Percentiles rank a stretch among this genome's conserved stretches.
Conservation (phyloP, 2,888 invertebrate genomes). For the Pherbina coryleti region DNA sequence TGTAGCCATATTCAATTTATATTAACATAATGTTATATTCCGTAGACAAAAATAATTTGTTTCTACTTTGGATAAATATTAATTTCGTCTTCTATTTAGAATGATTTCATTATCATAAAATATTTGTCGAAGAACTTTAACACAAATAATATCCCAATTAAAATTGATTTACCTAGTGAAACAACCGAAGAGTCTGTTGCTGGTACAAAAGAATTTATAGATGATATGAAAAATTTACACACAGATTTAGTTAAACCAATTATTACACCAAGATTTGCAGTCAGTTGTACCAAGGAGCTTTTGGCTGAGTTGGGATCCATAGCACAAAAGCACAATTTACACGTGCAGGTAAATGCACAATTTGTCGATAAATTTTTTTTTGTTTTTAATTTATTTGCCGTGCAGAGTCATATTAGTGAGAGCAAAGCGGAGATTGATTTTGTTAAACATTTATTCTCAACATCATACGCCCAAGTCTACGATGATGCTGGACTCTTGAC, state of each 20-base stretch:
- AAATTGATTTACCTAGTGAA: slow-evolving; percentile 70
- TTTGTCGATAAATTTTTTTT: background rate
- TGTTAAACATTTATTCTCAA: slow-evolving; percentile 73
- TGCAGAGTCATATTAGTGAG: slow-evolving; percentile 89
- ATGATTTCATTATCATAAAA: too few relatives aligned
- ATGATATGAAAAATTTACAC: slow-evolving; percentile 71
- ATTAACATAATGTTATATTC: background rate
- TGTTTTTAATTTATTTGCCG: slow-evolving; percentile 48
- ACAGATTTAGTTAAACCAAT: slow-evolving; percentile 80
- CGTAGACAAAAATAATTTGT: too few relatives aligned
- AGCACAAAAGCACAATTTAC: slow-evolving; percentile 77
- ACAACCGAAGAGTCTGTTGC: slow-evolving; percentile 74
- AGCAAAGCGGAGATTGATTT: slow-evolving; percentile 79
- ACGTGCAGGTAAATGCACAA: slow-evolving; percentile 76
- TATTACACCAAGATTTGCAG: slow-evolving; percentile 88
- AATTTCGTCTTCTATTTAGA: too few relatives aligned
- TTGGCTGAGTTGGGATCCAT: slow-evolving; percentile 78
- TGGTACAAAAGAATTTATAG: slow-evolving; percentile 76
- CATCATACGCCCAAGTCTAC: slow-evolving; percentile 82
- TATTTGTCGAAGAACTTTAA: too few relatives aligned
- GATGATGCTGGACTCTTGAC: slow-evolving; percentile 80
- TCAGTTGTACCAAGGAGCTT: slow-evolving; percentile 81
- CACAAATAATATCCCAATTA: background rate
- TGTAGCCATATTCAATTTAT: too few relatives aligned
- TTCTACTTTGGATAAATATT: too few relatives aligned